phyloP scores from a whole-genome alignment of 2,797 vertebrate species.

The Megaceryle alcyon region DNA sequence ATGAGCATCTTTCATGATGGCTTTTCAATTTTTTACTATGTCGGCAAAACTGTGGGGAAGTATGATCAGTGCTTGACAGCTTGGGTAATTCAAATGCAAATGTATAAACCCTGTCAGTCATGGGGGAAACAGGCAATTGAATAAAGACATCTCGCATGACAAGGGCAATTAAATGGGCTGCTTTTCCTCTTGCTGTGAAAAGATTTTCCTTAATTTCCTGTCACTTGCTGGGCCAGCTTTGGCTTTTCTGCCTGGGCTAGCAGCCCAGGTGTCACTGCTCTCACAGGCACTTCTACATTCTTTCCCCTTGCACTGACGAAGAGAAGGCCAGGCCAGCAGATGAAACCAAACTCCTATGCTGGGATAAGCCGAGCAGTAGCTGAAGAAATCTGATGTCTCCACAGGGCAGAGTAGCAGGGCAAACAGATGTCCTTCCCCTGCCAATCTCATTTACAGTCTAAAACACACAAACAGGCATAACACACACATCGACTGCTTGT shows the following conservation, averaged over 20 bases:
- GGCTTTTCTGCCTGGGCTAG: background rate
- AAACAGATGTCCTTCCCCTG: background rate
- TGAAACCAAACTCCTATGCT: background rate
- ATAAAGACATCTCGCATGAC: slow-evolving; percentile 27
- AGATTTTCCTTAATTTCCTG: slow-evolving; percentile 8
- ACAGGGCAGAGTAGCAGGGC: background rate
- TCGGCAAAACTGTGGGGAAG: background rate
- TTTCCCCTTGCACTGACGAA: background rate
- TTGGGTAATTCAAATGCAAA: slow-evolving; percentile 51
- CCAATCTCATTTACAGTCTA: background rate
- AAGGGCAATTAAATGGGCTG: slow-evolving; percentile 40
- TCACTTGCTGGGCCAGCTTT: slow-evolving; percentile 9
- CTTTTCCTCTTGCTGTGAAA: background rate
- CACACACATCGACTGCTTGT: background rate
- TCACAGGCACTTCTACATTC: background rate
- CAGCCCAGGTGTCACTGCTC: background rate
- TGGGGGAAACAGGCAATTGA: slow-evolving; percentile 23
- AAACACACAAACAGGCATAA: background rate
- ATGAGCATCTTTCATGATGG: background rate
- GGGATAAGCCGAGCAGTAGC: background rate
- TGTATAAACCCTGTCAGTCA: slow-evolving; percentile 4
- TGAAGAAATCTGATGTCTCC: background rate
- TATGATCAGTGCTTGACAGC: slow-evolving; percentile 20
- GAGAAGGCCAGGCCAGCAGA: background rate
- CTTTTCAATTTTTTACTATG: background rate